These are phyloP conservation scores for Sus cebifrons DNA, from an alignment of 2,797 vertebrate species.

Conservation along the genomic window DNA sequence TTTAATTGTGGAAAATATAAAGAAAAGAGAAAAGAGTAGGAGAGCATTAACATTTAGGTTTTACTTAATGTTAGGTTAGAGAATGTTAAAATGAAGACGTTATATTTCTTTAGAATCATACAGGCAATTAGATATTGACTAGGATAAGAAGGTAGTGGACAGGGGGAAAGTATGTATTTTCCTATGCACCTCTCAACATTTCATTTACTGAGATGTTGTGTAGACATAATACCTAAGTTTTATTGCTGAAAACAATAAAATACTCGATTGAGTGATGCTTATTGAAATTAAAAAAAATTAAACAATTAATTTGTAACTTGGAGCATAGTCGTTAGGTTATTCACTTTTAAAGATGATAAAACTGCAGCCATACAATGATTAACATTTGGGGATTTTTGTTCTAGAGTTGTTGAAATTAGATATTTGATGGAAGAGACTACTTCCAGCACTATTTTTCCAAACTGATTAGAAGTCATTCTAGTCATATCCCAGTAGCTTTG, in stretches of 20 bases:
- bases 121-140: background rate
- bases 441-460: background rate
- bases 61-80: background rate
- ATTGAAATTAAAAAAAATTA: background rate
- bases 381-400: background rate
- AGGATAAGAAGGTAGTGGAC: background rate
- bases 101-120: background rate
- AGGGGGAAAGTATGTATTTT: background rate
- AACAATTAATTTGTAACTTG: background rate
- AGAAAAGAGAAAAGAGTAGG: background rate
- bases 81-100: background rate
- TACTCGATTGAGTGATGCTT: background rate
- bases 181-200: background rate
- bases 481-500: background rate
- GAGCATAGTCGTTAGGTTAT: background rate
- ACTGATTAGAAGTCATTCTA: background rate
- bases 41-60: background rate
- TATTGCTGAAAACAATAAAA: background rate
- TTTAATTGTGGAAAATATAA: constrained; percentile 1
- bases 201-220: background rate
- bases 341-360: background rate
- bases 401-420: background rate
- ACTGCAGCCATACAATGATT: background rate
- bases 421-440: background rate
- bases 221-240: no score